Evolutionary conservation across 2,113 vertebrate genomes (phyloP), one percentile per base, ranked within the genome.

Genomic region (Thamnaconus septentrionalis): DNA sequence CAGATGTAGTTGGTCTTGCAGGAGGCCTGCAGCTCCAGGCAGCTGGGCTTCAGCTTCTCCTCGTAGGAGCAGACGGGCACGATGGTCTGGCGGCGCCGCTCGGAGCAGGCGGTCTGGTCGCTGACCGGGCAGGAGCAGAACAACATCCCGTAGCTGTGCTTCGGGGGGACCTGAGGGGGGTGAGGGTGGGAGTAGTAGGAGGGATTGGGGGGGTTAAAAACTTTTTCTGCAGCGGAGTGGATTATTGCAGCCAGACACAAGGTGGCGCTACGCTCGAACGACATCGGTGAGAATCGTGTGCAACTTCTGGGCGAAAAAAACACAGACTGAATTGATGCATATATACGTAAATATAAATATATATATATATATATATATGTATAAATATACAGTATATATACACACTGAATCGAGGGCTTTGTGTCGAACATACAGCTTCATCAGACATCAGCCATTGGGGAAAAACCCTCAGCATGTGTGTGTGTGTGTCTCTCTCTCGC

Each of bases 51-150:
- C 84, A 97, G 94, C 60, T 93, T 93, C 78, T 98, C 97, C 74
- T 98, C 96, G 6, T 99, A 99, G n/a, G 97, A 98, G 83, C 97
- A 99, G 69, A 94, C 93, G 1, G 97, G 97, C 61, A 99, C 97
- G 50, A 99, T 99, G 85, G 96, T 99, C 90, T 98, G 97, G 5
- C 97, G 93, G 40, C 97, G 79, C 67, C 97, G 91, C 61, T 99
- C 97, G 0, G 94, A 95, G 84, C 97, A 99, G 9, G 95, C 97
- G 0, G 89, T 88, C 63, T 90, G 90, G 65, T 92, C 91, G 4
- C 93, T 89, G 48, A 94, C 86, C 1, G 94, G 93, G 80, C 97
- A 99, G 9, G 96, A 97, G 88, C 97, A 99, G 94, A 95, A 99
- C 75, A 99, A 90, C 97, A 99, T 98, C 55, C 96, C 97, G 0